Evolutionary conservation across 1,140 invertebrate genomes (phyloP), one percentile per base, ranked within the genome.

Genomic region (Magallana ariakensis): DNA sequence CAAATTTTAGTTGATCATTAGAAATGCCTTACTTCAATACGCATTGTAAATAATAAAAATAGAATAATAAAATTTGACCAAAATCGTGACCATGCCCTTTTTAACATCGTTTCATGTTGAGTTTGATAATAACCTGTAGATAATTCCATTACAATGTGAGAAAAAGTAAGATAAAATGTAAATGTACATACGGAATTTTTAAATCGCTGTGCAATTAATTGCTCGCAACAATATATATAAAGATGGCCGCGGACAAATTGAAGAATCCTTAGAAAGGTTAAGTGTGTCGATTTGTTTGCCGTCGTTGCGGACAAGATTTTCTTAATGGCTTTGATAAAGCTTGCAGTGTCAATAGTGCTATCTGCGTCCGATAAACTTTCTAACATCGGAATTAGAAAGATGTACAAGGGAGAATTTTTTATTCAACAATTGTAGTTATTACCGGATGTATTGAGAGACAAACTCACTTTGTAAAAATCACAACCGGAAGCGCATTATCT

Each of bases 281-380:
- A 16, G 58, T n/a, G 58, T 22, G 66, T 70, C 66, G 26, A 11
- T 70, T 62, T 19, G 19, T 70, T 70, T 19, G 62, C 62, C n/a
- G 22, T 46, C 1, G 22, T 70, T 5, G 22, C 66, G 7, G 19
- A 70, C 66, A 26, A 46, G 66, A 70, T 70, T 70, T 70, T 26
- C 22, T 33, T 70, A 70, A 70, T 70, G 22, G 66, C 22, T 26
- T 9, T 70, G 66, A 70, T 70, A 70, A 33, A 70, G 66, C 66
- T 70, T 26, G 22, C 22, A 9, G 10, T 26, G 66, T 70, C 19
- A 26, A 70, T 13, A 70, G 33, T 22, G 13, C 26, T 22, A 70
- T 70, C 66, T 70, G 9, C 26, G 22, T 9, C 22, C 33, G 58
- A n/a, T 60, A 70, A 70, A 70, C 22, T 7, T 22, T 70, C 11